phyloP scores from a whole-genome alignment of 2,888 invertebrate species.

The Acronicta alni region DNA sequence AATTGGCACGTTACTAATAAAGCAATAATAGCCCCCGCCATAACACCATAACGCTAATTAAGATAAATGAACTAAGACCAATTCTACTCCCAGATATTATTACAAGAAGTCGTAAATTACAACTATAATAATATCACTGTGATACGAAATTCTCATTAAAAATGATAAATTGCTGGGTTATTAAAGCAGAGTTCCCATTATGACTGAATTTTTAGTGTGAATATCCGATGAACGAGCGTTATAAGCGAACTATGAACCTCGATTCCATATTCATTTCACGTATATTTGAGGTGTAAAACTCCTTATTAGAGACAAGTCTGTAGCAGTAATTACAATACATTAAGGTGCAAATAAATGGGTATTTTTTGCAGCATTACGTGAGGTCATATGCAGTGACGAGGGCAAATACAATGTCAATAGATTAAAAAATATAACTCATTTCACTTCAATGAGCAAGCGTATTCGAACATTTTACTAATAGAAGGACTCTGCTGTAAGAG shows the following conservation, averaged over 20 bases:
- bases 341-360: no score
- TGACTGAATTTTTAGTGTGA: background rate
- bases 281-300: no score
- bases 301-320: no score
- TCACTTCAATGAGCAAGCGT: no score
- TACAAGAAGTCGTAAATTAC: constrained; percentile 2
- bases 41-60: background rate
- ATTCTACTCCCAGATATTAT: constrained; percentile 1
- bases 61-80: constrained; percentile 2
- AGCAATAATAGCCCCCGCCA: background rate
- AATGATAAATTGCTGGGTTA: constrained; percentile 1
- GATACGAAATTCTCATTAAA: constrained; percentile 14
- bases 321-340: no score
- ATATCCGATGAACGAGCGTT: background rate
- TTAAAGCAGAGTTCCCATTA: constrained; percentile 1
- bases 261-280: no score
- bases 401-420: no score
- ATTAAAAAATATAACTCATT: no score
- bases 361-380: no score
- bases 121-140: constrained; percentile 1
- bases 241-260: background rate
- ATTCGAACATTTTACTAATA: no score
- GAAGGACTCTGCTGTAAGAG: no score
- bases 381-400: no score
- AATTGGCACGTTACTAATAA: background rate